A percentile compares a stretch with the other conserved stretches of the same genome.
Conservation (phyloP, 2,888 invertebrate species). For the Xanthostigma xanthostigma region DNA sequence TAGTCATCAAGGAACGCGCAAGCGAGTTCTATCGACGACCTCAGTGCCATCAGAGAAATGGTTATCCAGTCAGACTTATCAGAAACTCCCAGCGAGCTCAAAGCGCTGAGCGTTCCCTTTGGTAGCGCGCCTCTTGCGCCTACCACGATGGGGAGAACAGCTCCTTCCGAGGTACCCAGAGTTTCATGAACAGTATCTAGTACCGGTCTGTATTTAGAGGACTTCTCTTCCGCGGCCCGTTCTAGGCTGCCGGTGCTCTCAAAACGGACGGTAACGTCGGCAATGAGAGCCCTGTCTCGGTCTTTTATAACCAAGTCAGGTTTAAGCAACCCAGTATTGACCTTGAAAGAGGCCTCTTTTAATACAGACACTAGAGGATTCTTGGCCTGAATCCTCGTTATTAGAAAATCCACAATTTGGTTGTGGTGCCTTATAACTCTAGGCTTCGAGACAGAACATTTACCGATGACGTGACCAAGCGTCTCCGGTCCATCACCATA, state of each 20-base stretch:
- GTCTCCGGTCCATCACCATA: slow-evolving; percentile 9
- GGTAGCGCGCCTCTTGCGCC: slow-evolving; percentile 21
- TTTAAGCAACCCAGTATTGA: slow-evolving; percentile 14
- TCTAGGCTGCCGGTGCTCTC: slow-evolving; percentile 13
- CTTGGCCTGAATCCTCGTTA: slow-evolving; percentile 6
- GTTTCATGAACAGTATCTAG: slow-evolving; percentile 11
- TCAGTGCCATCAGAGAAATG: slow-evolving; percentile 15
- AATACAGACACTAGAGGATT: slow-evolving; percentile 10
- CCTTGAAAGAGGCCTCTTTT: slow-evolving; percentile 9
- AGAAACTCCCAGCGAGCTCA: slow-evolving; percentile 9
- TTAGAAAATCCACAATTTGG: slow-evolving; percentile 13
- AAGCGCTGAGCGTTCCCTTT: slow-evolving; percentile 13
- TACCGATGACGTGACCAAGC: slow-evolving; percentile 11
- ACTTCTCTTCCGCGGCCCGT: slow-evolving; percentile 15
- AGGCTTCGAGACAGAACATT: slow-evolving; percentile 13
- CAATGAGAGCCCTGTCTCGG: slow-evolving; percentile 15
- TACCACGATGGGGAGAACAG: slow-evolving; percentile 20
- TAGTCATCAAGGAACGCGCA: slow-evolving; percentile 19
- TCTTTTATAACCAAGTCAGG: slow-evolving; percentile 16
- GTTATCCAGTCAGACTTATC: too few relatives aligned
- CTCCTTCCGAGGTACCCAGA: slow-evolving; percentile 8
- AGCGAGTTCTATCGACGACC: slow-evolving; percentile 18
- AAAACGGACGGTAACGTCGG: slow-evolving; percentile 18
- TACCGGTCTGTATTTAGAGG: slow-evolving; percentile 15
- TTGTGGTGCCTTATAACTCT: slow-evolving; percentile 14